These are phyloP conservation scores for Lycocorax pyrrhopterus DNA, from an alignment of 2,113 vertebrate species.

Conservation along the genomic window DNA sequence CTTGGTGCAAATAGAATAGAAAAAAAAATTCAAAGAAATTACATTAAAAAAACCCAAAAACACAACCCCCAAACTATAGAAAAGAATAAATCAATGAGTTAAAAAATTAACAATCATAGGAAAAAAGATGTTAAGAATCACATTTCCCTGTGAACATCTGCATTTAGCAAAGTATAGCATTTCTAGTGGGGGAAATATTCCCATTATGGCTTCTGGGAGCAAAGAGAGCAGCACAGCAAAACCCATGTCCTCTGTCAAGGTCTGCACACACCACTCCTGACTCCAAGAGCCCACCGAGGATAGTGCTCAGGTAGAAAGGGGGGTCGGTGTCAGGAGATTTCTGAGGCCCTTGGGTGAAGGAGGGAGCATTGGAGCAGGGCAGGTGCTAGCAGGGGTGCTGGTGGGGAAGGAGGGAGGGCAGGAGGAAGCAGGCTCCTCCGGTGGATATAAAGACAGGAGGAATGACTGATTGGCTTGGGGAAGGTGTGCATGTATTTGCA, in stretches of 20 bases:
- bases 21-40: background rate
- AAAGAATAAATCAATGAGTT: background rate
- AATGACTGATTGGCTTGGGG: background rate
- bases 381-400: background rate
- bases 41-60: background rate
- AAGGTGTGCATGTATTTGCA: background rate
- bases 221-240: background rate
- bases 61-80: background rate
- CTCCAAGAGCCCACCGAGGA: background rate
- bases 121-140: background rate
- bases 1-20: background rate
- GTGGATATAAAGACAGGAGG: background rate
- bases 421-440: background rate
- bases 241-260: background rate
- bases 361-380: background rate
- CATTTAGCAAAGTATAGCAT: background rate
- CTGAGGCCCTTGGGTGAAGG: background rate
- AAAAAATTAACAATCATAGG: background rate
- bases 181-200: background rate
- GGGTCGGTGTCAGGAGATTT: background rate
- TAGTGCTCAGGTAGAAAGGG: background rate
- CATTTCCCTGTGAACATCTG: background rate
- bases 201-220: background rate
- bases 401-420: background rate
- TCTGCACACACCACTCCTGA: background rate